These are phyloP conservation scores for Pygocentrus nattereri DNA, from an alignment of 2,797 vertebrate species.

Conservation along the genomic window DNA sequence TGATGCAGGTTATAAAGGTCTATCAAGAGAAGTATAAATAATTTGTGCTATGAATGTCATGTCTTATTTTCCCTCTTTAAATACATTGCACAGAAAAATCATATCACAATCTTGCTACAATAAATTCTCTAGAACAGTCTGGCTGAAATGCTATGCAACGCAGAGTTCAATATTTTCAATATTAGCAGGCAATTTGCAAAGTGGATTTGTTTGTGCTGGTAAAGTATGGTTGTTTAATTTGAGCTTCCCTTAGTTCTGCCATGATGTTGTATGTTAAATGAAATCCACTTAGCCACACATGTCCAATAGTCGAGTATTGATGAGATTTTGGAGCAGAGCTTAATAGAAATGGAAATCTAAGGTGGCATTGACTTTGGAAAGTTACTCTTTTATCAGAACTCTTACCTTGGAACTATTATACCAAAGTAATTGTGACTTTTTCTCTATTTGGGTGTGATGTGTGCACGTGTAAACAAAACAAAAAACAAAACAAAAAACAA, in stretches of 20 bases:
- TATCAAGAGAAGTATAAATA: slow-evolving; percentile 3
- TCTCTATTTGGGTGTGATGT: slow-evolving; percentile 3
- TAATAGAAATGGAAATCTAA: not conserved
- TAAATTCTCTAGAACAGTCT: not conserved
- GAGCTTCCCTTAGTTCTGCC: slow-evolving; percentile 8
- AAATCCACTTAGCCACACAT: not conserved
- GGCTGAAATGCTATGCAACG: slow-evolving; percentile 1
- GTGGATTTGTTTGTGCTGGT: not conserved
- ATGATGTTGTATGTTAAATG: not conserved
- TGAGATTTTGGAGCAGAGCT: not conserved
- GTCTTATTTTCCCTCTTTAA: slow-evolving; percentile 11
- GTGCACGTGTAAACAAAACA: not conserved
- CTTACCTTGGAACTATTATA: slow-evolving; percentile 28
- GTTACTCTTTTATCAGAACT: slow-evolving; percentile 11
- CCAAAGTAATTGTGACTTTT: slow-evolving; percentile 25
- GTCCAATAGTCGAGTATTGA: not conserved
- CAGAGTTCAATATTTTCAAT: slow-evolving; percentile 3
- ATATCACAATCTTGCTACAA: slow-evolving; percentile 2
- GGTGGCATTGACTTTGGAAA: not conserved
- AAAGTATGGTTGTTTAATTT: not conserved
- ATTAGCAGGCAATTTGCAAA: slow-evolving; percentile 7
- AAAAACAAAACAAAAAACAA: not conserved
- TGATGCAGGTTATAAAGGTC: not conserved
- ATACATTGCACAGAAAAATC: slow-evolving; percentile 15
- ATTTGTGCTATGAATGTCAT: slow-evolving; percentile 33